These are phyloP conservation scores for Mormyrus lacerda DNA, from an alignment of 2,113 vertebrate genomes.

Conservation along the genomic window DNA sequence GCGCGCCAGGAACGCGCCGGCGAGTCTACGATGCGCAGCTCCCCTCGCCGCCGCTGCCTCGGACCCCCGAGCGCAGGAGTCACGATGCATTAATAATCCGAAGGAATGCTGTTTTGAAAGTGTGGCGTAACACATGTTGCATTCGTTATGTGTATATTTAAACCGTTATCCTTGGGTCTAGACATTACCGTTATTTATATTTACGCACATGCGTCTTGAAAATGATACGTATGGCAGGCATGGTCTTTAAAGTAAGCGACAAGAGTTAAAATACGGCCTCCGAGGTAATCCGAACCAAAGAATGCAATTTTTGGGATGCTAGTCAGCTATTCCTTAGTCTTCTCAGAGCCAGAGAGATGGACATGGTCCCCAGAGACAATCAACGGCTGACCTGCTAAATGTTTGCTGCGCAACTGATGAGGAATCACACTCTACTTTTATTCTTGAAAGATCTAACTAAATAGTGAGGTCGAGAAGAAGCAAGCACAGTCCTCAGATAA, in stretches of 20 bases:
- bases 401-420: background rate
- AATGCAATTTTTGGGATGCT: constrained; percentile 6
- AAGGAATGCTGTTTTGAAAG: background rate
- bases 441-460: background rate
- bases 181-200: constrained; percentile 9
- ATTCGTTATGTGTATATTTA: constrained; percentile 12
- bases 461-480: background rate
- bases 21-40: background rate
- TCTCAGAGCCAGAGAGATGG: background rate
- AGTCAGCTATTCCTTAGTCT: background rate
- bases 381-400: background rate
- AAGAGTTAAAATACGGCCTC: constrained; percentile 4
- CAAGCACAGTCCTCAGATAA: background rate
- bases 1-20: background rate
- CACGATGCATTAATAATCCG: constrained; percentile 3
- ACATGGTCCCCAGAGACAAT: background rate
- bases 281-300: constrained; percentile 1
- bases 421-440: background rate
- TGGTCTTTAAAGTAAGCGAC: constrained; percentile 9
- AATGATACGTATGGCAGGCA: constrained; percentile 8
- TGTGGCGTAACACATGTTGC: background rate
- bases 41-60: background rate
- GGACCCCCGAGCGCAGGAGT: background rate
- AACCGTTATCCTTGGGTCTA: constrained; percentile 16
- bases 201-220: constrained; percentile 4